Conservation (phyloP, 2,797 vertebrate species). For the Streptopelia turtur region DNA sequence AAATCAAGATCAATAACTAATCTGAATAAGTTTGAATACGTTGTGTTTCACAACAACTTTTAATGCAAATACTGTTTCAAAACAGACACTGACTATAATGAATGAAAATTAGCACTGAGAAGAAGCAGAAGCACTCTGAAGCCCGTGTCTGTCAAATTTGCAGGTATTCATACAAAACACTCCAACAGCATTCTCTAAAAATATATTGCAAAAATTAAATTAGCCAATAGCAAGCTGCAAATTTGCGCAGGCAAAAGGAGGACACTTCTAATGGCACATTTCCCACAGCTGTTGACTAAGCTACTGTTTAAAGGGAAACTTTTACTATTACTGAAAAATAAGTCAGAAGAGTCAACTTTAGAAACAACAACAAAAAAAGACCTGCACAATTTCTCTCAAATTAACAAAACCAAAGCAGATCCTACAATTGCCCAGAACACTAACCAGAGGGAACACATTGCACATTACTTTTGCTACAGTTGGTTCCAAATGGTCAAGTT, state of each 20-base stretch:
- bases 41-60: background rate
- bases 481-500: background rate
- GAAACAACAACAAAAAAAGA: background rate
- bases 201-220: background rate
- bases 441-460: background rate
- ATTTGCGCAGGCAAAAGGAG: background rate
- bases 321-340: background rate
- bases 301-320: background rate
- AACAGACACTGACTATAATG: background rate
- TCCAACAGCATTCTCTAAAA: background rate
- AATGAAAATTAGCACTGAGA: background rate
- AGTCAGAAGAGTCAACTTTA: background rate
- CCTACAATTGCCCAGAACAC: background rate
- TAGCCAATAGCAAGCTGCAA: background rate
- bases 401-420: background rate
- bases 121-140: background rate
- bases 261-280: background rate
- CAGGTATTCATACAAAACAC: background rate
- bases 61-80: background rate
- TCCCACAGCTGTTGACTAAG: background rate
- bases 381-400: background rate
- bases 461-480: background rate
- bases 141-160: background rate
- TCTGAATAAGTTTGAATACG: too few species aligned
- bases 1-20: constrained; percentile 13